Conservation (phyloP, 2,113 vertebrate genomes). For the Melierax canorus region DNA sequence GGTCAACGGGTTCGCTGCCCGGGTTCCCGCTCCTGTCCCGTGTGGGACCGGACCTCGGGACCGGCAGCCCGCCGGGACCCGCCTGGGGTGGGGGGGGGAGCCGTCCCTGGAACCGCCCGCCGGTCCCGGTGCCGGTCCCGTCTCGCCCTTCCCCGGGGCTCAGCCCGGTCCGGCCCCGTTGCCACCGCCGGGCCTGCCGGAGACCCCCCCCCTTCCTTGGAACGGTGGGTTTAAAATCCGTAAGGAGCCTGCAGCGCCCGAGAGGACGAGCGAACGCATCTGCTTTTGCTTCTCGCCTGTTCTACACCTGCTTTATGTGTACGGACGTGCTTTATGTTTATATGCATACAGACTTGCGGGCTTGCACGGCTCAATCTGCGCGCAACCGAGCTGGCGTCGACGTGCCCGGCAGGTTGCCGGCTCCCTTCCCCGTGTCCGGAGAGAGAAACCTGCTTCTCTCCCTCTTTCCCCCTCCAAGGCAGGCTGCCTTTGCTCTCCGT, state of each 20-base stretch:
- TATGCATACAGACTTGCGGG: rapidly evolving
- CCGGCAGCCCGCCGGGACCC: no score
- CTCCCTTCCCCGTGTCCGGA: background rate
- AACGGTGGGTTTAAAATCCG: background rate
- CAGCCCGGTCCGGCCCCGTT: background rate
- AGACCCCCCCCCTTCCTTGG: background rate
- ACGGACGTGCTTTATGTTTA: no score
- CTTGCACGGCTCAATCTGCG: rapidly evolving
- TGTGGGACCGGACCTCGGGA: no score
- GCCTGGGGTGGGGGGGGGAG: no score
- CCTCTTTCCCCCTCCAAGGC: background rate
- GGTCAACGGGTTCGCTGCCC: no score
- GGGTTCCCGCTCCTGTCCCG: no score
- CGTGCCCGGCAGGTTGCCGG: rapidly evolving
- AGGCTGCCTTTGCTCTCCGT: rapidly evolving
- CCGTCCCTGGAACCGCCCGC: no score
- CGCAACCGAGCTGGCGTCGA: rapidly evolving
- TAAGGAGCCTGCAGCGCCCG: background rate
- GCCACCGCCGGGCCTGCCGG: background rate
- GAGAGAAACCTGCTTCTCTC: background rate
- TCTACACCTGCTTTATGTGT: background rate
- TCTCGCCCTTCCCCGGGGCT: background rate
- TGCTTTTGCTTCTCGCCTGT: background rate
- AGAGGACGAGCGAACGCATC: rapidly evolving
- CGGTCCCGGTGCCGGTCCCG: background rate